Conservation (phyloP, 2,888 invertebrate species). For the Drosophila borborema region DNA sequence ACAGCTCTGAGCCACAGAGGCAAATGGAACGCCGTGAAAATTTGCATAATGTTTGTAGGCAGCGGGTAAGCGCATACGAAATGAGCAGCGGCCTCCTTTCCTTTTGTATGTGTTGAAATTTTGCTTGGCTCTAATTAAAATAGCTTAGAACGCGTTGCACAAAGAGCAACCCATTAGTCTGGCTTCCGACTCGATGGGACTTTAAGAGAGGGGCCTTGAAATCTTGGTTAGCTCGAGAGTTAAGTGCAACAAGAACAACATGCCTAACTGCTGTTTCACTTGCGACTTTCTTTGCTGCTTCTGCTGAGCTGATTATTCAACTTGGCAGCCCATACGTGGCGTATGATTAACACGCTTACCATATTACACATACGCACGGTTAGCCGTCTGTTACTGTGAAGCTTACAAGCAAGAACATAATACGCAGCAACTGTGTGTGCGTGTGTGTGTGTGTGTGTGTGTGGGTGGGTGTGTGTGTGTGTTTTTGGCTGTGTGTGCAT, state of each 20-base stretch:
- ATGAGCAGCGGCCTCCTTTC: conserved; percentile 38
- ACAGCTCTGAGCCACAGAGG: conserved; percentile 20
- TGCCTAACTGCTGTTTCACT: conserved; percentile 2
- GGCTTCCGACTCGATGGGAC: background rate
- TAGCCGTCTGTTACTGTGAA: conserved; percentile 5
- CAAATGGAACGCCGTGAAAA: conserved; percentile 48
- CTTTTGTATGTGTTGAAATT: conserved; percentile 36
- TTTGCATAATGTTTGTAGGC: conserved; percentile 61
- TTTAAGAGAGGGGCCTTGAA: background rate
- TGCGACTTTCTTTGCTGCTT: conserved; percentile 6
- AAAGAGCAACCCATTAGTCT: conserved; percentile 51
- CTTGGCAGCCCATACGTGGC: conserved; percentile 48
- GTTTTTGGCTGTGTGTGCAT: conserved; percentile 38
- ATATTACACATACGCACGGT: conserved; percentile 59
- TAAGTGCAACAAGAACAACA: background rate
- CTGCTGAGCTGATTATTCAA: conserved; percentile 48
- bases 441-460: background rate
- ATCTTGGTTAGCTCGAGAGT: background rate
- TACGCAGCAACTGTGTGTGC: background rate
- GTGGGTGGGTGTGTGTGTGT: background rate
- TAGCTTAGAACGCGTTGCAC: conserved; percentile 34
- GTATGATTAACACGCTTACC: conserved; percentile 68
- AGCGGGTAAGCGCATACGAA: conserved; percentile 35
- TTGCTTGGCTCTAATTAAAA: conserved; percentile 57
- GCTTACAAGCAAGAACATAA: conserved; percentile 22